A percentile compares a stretch with the other conserved stretches of the same genome.
phyloP scores from a whole-genome alignment of 2,113 vertebrate species.

The Phoxinus phoxinus region DNA sequence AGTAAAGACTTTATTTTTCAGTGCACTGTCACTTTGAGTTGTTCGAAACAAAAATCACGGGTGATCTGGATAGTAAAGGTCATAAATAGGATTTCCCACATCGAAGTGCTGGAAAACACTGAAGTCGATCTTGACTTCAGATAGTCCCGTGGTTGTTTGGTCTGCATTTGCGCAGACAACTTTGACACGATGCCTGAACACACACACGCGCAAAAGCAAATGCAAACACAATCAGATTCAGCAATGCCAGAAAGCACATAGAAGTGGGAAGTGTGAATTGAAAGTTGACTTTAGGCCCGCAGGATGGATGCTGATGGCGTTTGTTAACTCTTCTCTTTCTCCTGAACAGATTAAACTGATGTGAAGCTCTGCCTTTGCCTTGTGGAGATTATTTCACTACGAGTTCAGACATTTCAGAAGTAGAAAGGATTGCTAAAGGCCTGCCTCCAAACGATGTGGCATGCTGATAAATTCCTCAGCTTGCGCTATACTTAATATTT shows the following conservation, averaged over 20 bases:
- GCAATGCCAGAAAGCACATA: neutral
- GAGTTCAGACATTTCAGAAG: constrained; percentile 56
- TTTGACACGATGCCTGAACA: constrained; percentile 16
- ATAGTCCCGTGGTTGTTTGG: constrained; percentile 36
- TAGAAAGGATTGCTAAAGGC: constrained; percentile 51
- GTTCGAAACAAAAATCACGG: neutral
- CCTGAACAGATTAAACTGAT: constrained; percentile 45
- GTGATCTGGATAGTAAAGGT: constrained; percentile 39
- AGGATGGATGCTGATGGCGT: constrained; percentile 49
- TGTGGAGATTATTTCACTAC: constrained; percentile 46
- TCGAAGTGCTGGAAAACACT: neutral
- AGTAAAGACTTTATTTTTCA: constrained; percentile 1
- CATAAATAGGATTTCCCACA: constrained; percentile 35
- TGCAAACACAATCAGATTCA: constrained; percentile 12
- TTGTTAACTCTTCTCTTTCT: constrained; percentile 46
- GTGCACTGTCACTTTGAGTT: neutral
- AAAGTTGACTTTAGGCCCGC: constrained; percentile 14
- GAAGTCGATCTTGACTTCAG: constrained; percentile 7
- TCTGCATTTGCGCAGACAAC: neutral
- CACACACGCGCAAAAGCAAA: neutral
- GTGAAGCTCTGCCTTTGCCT: constrained; percentile 30
- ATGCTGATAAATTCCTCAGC: constrained; percentile 56
- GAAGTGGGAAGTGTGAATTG: constrained; percentile 28
- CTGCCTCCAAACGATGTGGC: constrained; percentile 40
- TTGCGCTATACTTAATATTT: constrained; percentile 52